Conservation (phyloP, 1,140 invertebrate genomes). For the Dinothrombium tinctorium region DNA sequence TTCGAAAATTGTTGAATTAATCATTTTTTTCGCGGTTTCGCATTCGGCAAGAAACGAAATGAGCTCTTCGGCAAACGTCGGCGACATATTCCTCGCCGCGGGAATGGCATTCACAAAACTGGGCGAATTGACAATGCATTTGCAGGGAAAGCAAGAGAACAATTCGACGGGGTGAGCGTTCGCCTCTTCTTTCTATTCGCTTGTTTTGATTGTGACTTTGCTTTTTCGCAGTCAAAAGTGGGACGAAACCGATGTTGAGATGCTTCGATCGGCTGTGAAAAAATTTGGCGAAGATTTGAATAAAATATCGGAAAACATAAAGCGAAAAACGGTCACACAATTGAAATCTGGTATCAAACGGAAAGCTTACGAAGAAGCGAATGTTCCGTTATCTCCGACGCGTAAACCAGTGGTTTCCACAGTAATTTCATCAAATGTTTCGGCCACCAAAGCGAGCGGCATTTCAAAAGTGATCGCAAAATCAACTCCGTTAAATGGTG, state of each 20-base stretch:
- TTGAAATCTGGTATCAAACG: constrained; percentile 5
- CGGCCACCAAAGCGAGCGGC: too few species aligned
- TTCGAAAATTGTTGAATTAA: too few species aligned
- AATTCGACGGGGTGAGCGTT: neutral
- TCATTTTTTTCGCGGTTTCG: too few species aligned
- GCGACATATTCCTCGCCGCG: constrained; percentile 83
- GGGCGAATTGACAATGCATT: constrained; percentile 77
- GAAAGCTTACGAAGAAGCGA: too few species aligned
- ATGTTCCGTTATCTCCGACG: too few species aligned
- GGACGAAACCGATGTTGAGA: constrained; percentile 91
- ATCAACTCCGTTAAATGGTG: too few species aligned
- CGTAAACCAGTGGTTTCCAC: too few species aligned
- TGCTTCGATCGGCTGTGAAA: constrained; percentile 65
- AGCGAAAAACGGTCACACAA: constrained; percentile 49
- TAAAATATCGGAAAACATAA: constrained; percentile 80
- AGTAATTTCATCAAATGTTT: too few species aligned
- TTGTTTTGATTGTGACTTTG: neutral
- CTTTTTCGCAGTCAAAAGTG: constrained; percentile 30
- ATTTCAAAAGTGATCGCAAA: too few species aligned
- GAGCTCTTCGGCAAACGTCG: neutral
- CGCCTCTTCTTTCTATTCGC: neutral
- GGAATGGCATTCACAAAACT: constrained; percentile 79
- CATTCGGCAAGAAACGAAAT: constrained; percentile 2
- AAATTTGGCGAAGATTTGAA: constrained; percentile 79
- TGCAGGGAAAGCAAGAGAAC: constrained; percentile 46